These are phyloP conservation scores for Tortrix viridana DNA, from an alignment of 2,888 invertebrate species.

Conservation along the genomic window DNA sequence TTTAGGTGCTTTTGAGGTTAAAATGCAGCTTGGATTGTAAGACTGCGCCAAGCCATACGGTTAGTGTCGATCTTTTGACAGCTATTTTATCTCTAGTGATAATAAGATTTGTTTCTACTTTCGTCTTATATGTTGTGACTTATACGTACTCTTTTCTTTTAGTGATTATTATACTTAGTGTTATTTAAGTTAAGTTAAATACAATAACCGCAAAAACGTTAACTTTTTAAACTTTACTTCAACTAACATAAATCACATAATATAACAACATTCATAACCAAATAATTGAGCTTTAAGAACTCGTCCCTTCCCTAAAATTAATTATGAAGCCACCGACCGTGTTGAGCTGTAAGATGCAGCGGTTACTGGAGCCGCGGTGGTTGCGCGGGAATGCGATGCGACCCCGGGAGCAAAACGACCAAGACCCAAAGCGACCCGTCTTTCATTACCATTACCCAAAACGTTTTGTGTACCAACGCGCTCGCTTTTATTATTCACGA, in stretches of 20 bases:
- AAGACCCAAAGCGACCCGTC: slow-evolving; percentile 69
- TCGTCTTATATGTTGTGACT: slow-evolving; percentile 49
- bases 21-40: slow-evolving; percentile 82
- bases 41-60: slow-evolving; percentile 81
- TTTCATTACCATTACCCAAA: slow-evolving; percentile 66
- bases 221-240: background rate
- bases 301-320: slow-evolving; percentile 11
- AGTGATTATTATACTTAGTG: background rate
- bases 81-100: slow-evolving; percentile 70
- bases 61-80: slow-evolving; percentile 64
- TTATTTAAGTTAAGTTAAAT: background rate
- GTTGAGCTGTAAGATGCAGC: slow-evolving; percentile 22
- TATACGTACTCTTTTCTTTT: slow-evolving; percentile 28
- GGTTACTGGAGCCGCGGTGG: slow-evolving; percentile 35
- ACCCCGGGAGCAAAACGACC: slow-evolving; percentile 72
- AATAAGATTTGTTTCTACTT: slow-evolving; percentile 65
- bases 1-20: slow-evolving; percentile 81
- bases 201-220: background rate
- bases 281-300: background rate
- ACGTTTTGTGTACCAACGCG: slow-evolving; percentile 52
- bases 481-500: slow-evolving; percentile 40
- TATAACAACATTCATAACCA: background rate
- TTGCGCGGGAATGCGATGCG: slow-evolving; percentile 73
- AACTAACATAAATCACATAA: background rate
- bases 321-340: slow-evolving; percentile 7